Conservation (phyloP, 2,888 invertebrate species). For the Drosophila mercatorum region DNA sequence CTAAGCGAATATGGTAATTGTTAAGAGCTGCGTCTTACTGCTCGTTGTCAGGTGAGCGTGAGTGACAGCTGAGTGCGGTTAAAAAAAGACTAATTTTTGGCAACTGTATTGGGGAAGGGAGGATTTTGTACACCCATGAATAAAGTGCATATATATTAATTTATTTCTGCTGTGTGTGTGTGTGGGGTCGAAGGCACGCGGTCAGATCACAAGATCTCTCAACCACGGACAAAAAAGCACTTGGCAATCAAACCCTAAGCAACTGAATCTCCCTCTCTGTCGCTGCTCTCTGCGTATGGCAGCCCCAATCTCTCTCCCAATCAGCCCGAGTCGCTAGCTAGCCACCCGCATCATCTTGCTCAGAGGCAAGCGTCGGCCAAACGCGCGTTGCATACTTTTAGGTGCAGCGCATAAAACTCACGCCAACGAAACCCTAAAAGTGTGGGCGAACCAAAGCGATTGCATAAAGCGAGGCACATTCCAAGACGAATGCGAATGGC, state of each 20-base stretch:
- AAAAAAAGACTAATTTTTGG: constrained; percentile 29
- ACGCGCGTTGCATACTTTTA: constrained; percentile 68
- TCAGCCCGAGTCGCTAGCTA: not conserved
- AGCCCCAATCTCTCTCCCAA: not conserved
- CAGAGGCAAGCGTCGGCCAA: not conserved
- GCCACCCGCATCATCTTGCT: not conserved
- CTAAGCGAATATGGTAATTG: constrained; percentile 1
- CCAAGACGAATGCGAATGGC: constrained; percentile 1
- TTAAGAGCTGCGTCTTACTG: constrained; percentile 10
- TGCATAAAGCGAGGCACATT: constrained; percentile 47
- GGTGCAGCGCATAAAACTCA: constrained; percentile 40
- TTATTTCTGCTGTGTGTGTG: not conserved
- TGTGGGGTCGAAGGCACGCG: constrained; percentile 47
- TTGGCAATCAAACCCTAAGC: constrained; percentile 42
- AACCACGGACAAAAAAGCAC: constrained; percentile 34
- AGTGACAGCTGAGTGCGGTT: constrained; percentile 19
- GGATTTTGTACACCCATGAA: not conserved
- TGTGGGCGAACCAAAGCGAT: constrained; percentile 31
- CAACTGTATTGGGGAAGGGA: constrained; percentile 2
- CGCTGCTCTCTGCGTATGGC: not conserved
- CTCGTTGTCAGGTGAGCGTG: constrained; percentile 23
- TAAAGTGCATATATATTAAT: too few species aligned
- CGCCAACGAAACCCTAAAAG: constrained; percentile 56
- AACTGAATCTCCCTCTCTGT: not conserved
- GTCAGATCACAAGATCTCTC: constrained; percentile 70